Evolutionary conservation across 2,888 invertebrate genomes (phyloP).

Genomic region (Dascillus cervinus): DNA sequence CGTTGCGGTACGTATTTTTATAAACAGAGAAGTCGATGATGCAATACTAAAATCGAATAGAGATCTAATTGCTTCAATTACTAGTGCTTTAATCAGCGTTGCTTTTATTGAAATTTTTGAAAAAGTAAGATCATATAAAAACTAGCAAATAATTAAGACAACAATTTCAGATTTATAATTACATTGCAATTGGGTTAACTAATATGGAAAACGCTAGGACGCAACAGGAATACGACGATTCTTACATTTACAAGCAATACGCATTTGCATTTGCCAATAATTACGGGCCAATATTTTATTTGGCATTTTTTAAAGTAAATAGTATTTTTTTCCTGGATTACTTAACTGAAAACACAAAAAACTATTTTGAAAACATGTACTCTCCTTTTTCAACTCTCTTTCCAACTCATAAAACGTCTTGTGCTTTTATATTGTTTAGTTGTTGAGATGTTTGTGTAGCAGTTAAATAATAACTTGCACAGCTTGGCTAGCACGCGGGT

Average conservation of each 20-base stretch:
- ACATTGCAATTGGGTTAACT: constrained; percentile 30
- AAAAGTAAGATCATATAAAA: constrained; percentile 21
- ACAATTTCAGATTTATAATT: constrained; percentile 29
- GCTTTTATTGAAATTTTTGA: constrained; percentile 25
- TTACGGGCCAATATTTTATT: constrained; percentile 34
- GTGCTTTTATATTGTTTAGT: no score
- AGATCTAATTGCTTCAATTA: constrained; percentile 19
- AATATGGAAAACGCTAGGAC: constrained; percentile 38
- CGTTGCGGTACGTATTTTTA: constrained; percentile 15
- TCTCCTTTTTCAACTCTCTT: no score
- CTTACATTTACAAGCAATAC: constrained; percentile 37
- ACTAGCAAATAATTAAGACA: constrained; percentile 12
- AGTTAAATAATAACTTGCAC: no score
- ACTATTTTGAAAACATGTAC: no score
- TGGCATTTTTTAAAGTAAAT: constrained; percentile 37
- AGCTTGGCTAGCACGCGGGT: no score
- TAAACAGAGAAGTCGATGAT: constrained; percentile 10
- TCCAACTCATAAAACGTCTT: no score
- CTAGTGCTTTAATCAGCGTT: constrained; percentile 24
- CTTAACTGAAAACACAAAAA: no score
- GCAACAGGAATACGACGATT: constrained; percentile 32
- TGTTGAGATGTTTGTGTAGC: no score
- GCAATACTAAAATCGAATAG: constrained; percentile 12
- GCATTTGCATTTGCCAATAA: constrained; percentile 36
- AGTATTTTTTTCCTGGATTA: no score